These are phyloP conservation scores for Gryllus bimaculatus DNA, from an alignment of 1,140 invertebrate species.

Conservation along the genomic window DNA sequence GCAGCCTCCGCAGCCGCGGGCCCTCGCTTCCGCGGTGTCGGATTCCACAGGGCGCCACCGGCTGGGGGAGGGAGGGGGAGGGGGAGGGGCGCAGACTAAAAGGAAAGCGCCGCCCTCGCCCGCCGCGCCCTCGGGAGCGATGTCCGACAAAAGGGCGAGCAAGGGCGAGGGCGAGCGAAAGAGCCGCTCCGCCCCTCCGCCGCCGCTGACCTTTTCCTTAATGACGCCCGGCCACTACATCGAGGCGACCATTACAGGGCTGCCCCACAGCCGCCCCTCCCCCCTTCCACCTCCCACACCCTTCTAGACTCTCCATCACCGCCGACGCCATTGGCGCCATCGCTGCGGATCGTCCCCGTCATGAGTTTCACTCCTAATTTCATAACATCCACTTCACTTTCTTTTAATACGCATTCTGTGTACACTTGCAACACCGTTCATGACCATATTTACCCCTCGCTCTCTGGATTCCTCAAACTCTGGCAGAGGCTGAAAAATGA, in stretches of 20 bases:
- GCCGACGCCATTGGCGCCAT: too few relatives aligned
- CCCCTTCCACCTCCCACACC: too few relatives aligned
- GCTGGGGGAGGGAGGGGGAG: too few relatives aligned
- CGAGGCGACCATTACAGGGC: not conserved
- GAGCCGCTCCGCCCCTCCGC: not conserved
- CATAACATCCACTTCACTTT: too few relatives aligned
- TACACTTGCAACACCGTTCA: too few relatives aligned
- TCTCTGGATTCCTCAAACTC: too few relatives aligned
- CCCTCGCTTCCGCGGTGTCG: not conserved
- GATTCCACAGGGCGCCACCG: not conserved
- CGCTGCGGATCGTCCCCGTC: too few relatives aligned
- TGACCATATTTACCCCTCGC: too few relatives aligned
- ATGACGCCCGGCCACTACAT: not conserved
- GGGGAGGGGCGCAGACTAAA: not conserved
- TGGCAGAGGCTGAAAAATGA: too few relatives aligned
- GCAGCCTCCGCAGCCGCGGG: not conserved
- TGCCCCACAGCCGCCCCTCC: not conserved
- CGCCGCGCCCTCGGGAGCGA: not conserved
- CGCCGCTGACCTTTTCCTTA: not conserved
- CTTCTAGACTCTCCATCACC: not conserved
- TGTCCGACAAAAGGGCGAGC: not conserved
- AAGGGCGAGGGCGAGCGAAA: not conserved
- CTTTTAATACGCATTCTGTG: too few relatives aligned
- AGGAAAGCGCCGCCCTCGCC: not conserved
- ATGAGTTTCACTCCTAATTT: too few relatives aligned